Conservation (phyloP, 2,888 invertebrate species). For the Cinara cedri region DNA sequence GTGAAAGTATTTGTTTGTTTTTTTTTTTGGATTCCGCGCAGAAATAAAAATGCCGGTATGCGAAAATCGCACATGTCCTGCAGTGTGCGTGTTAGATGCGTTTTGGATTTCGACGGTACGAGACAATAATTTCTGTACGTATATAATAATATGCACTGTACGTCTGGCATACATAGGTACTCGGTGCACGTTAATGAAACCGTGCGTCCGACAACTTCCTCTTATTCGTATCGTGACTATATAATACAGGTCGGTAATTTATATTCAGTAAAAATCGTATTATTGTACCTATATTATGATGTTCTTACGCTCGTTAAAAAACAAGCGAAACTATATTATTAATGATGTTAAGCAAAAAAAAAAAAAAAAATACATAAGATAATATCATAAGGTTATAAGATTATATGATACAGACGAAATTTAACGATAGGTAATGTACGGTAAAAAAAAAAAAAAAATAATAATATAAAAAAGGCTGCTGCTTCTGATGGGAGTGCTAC, state of each 20-base stretch:
- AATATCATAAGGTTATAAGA: too few relatives aligned
- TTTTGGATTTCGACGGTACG: not conserved
- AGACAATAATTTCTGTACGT: not conserved
- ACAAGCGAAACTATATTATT: too few relatives aligned
- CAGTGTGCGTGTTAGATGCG: not conserved
- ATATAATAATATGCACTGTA: not conserved
- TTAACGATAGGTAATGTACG: too few relatives aligned
- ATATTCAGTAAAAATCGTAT: not conserved
- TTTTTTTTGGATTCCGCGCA: not conserved
- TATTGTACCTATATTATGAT: not conserved
- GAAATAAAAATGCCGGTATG: not conserved
- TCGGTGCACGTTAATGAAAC: too few relatives aligned
- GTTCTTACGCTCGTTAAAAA: not conserved
- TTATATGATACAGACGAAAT: too few relatives aligned
- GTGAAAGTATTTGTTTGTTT: slow-evolving; percentile 18
- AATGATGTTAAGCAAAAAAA: not conserved
- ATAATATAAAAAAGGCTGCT: too few relatives aligned
- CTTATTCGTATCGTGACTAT: too few relatives aligned
- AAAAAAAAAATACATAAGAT: not conserved
- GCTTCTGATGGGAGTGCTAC: too few relatives aligned
- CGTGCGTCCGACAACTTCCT: too few relatives aligned
- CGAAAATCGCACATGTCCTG: not conserved
- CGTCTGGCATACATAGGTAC: too few relatives aligned
- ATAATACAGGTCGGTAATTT: too few relatives aligned
- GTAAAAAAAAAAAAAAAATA: too few relatives aligned